phyloP scores from a whole-genome alignment of 2,113 vertebrate genomes.

The Dryoscopus gambensis region DNA sequence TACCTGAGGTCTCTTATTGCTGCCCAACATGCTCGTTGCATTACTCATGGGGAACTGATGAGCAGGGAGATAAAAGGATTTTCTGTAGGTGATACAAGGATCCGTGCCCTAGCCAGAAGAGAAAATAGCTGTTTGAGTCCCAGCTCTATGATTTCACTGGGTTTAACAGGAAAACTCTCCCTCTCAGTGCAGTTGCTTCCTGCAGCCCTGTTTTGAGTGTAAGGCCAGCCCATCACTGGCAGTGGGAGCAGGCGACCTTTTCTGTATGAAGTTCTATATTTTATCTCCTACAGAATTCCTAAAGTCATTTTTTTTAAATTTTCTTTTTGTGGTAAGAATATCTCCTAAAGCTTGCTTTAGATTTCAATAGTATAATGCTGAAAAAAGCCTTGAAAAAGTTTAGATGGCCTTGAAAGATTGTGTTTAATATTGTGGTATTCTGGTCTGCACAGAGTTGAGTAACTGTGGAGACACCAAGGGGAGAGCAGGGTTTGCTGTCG shows the following conservation, averaged over 20 bases:
- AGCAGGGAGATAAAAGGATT: conserved; percentile 25
- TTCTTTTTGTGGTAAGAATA: neutral
- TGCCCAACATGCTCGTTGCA: neutral
- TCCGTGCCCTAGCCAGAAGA: neutral
- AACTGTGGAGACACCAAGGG: conserved; percentile 1
- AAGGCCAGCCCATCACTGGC: neutral
- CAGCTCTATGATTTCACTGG: neutral
- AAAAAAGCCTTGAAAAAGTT: neutral
- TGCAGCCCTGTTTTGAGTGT: neutral
- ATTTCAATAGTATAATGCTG: neutral
- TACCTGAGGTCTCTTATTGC: conserved; percentile 29
- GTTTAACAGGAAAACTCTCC: neutral
- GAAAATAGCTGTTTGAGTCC: neutral
- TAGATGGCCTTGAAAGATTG: conserved; percentile 12
- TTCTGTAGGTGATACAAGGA: neutral
- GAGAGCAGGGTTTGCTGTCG: neutral
- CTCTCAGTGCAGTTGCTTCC: neutral
- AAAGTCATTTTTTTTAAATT: neutral
- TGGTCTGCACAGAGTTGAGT: neutral
- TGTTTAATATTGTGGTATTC: neutral
- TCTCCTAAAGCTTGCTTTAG: neutral
- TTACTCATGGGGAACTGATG: neutral
- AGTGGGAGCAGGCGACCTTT: neutral
- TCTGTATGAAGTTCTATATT: neutral
- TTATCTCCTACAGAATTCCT: neutral